Conservation (phyloP, 2,113 vertebrate genomes). For the Desmodus rotundus region DNA sequence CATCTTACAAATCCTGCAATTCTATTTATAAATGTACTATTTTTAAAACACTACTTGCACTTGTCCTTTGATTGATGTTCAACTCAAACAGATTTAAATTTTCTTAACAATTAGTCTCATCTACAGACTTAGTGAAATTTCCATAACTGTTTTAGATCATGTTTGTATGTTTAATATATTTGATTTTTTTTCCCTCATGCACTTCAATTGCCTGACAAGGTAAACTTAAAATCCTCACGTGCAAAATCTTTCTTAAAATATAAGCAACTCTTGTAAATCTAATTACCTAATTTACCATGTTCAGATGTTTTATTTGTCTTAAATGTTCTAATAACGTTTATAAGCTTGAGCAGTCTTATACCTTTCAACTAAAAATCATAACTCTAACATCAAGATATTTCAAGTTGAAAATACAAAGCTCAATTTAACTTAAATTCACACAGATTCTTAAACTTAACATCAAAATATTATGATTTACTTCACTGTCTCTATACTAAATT, state of each 20-base stretch:
- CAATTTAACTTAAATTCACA: neutral
- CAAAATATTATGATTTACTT: neutral
- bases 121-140: neutral
- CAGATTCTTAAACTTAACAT: neutral
- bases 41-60: neutral
- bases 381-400: neutral
- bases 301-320: neutral
- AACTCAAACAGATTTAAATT: constrained; percentile 33
- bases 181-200: neutral
- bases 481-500: neutral
- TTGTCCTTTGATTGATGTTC: constrained; percentile 41
- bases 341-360: neutral
- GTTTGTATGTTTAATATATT: neutral
- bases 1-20: neutral
- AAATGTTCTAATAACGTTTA: neutral
- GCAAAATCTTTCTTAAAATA: neutral
- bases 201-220: neutral
- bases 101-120: neutral
- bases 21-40: neutral
- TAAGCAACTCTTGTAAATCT: neutral
- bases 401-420: neutral
- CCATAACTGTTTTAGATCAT: neutral
- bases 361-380: neutral
- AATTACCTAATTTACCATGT: neutral
- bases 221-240: neutral